phyloP scores from a whole-genome alignment of 2,888 invertebrate species.

The Schizaphis graminum region DNA sequence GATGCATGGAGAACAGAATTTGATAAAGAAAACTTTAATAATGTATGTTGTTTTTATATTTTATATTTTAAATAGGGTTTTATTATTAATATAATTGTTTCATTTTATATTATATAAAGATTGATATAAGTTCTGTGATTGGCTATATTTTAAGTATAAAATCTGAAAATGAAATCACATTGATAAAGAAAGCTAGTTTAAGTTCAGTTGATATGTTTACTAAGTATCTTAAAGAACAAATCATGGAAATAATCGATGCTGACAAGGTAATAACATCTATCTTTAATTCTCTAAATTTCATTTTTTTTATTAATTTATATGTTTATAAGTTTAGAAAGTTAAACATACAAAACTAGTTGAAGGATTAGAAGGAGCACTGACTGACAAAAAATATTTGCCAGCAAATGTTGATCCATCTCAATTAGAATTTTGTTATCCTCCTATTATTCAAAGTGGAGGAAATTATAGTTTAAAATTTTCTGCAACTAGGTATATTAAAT shows the following conservation, averaged over 20 bases:
- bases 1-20: conserved; percentile 89
- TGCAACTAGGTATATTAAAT: conserved; percentile 75
- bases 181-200: conserved; percentile 91
- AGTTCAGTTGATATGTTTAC: conserved; percentile 96
- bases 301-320: conserved; percentile 28
- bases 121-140: conserved; percentile 87
- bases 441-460: conserved; percentile 99
- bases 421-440: conserved; percentile 97
- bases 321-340: conserved; percentile 80
- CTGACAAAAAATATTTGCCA: conserved; percentile 95
- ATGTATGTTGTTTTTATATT: conserved; percentile 71
- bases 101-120: conserved; percentile 69
- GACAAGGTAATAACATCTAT: conserved; percentile 79
- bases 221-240: conserved; percentile 96
- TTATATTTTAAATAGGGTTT: not conserved
- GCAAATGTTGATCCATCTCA: conserved; percentile 86
- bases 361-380: conserved; percentile 93
- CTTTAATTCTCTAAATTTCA: conserved; percentile 5
- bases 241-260: conserved; percentile 98
- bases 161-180: conserved; percentile 91
- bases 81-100: conserved; percentile 15
- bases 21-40: conserved; percentile 84
- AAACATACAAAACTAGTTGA: conserved; percentile 95
- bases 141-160: conserved; percentile 93
- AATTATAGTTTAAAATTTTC: conserved; percentile 97